Base-by-base conservation (phyloP, 2,888 invertebrate genomes). In the Caenorhabditis angaria region DNA sequence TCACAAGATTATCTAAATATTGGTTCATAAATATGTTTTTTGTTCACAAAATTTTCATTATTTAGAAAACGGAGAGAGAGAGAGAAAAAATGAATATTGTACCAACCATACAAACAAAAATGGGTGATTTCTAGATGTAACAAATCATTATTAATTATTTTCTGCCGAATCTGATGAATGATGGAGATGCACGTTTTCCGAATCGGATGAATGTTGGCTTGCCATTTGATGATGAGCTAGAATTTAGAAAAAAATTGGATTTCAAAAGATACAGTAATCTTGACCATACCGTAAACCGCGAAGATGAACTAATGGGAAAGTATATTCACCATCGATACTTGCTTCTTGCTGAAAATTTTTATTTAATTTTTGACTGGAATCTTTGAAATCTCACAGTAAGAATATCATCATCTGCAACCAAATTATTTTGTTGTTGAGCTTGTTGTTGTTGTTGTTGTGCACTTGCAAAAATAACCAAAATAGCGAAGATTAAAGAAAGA, bases 171-270 rank as follows among this genome's bases (percentile, higher is more conserved):
- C 73, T 69, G 62, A 73, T 73, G 65, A 73, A 73, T 2, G 73
- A 73, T 27, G 73, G 73, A 1, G 65, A 64, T 12, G 59, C 73
- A 28, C 73, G 50, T 27, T 73, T 73, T 20, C 73, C 73, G 55
- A 73, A 73, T 59, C 73, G 55, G 57, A 73, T 73, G 69, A 73
- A 73, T 22, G 73, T 73, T 53, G 73, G 73, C 22, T 73, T 73
- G 18, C 73, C 73, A 61, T 68, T 68, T 18, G 71, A 71, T 20
- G 14, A 18, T 41, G 71, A 71, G 53, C 71, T 71, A 63, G 29
- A 54, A 54, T 4, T 48, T 22, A 22, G 54, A 54, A 18, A 48
- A 54, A 54, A n/a, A 5, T 24, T 54, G 54, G 25, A 25, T 32
- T 32, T 32, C 32, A 32, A 8, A 32, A 32, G 32, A 32, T 32